These are phyloP conservation scores for Drepana arcuata DNA, from an alignment of 1,140 invertebrate species.

Conservation along the genomic window DNA sequence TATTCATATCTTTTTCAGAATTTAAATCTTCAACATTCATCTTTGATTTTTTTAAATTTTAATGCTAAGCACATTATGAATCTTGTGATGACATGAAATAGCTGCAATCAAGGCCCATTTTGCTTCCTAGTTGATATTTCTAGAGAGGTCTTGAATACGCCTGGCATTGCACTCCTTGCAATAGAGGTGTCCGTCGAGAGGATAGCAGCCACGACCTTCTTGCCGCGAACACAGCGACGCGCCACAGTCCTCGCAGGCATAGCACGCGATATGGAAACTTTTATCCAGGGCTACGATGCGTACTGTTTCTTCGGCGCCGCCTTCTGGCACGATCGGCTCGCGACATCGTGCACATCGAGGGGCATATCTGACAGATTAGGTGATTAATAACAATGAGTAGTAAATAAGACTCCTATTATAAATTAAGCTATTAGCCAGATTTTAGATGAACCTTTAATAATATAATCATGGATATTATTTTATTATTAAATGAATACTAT, in stretches of 20 bases:
- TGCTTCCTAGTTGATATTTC: constrained; percentile 75
- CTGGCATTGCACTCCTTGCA: constrained; percentile 97
- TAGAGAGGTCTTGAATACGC: constrained; percentile 87
- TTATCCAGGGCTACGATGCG: constrained; percentile 97
- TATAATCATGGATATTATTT: no score
- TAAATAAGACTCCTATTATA: no score
- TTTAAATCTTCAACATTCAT: no score
- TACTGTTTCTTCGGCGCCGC: constrained; percentile 95
- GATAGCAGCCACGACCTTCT: constrained; percentile 97
- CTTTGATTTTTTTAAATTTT: no score
- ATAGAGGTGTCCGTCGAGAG: constrained; percentile 94
- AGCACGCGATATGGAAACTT: constrained; percentile 97
- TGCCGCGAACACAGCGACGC: constrained; percentile 92
- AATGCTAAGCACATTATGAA: no score
- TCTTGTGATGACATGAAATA: no score
- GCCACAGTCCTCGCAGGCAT: constrained; percentile 98
- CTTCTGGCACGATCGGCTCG: constrained; percentile 95
- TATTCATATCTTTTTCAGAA: no score
- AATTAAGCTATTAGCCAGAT: no score
- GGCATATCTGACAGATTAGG: constrained; percentile 78
- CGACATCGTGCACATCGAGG: constrained; percentile 95
- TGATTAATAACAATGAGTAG: not conserved
- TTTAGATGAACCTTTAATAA: no score
- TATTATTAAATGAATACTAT: no score
- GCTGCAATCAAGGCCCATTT: not conserved